Percentiles rank a stretch among this genome's conserved stretches.
These are phyloP conservation scores for Eucriotettix oculatus DNA, from an alignment of 2,888 invertebrate genomes.

Conservation along the genomic window DNA sequence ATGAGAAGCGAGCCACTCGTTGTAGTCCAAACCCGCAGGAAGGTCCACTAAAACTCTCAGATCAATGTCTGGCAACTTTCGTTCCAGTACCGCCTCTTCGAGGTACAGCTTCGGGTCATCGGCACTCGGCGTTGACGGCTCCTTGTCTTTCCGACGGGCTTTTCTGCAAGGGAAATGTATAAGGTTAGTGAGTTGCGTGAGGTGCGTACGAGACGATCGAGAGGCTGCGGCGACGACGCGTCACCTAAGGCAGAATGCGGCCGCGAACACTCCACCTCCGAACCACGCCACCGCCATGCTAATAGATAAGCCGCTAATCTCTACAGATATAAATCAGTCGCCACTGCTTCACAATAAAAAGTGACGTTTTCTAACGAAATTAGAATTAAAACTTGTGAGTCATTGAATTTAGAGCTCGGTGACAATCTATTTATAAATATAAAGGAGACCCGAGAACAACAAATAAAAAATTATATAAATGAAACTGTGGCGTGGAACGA, in stretches of 20 bases:
- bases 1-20: constrained; percentile 99
- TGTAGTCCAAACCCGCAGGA: constrained; percentile 90
- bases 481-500: too few species aligned
- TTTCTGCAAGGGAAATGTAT: constrained; percentile 49
- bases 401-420: too few species aligned
- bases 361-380: too few species aligned
- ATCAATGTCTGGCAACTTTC: constrained; percentile 87
- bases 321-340: not conserved
- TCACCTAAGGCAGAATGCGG: constrained; percentile 12
- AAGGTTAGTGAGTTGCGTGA: not conserved
- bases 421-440: too few species aligned
- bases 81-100: constrained; percentile 85
- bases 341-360: too few species aligned
- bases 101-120: constrained; percentile 88
- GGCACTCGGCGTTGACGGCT: constrained; percentile 45
- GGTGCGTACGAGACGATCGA: too few species aligned
- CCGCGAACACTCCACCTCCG: constrained; percentile 6
- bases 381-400: too few species aligned
- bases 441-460: too few species aligned
- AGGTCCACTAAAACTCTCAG: constrained; percentile 85
- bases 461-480: too few species aligned
- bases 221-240: too few species aligned
- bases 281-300: too few species aligned
- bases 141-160: constrained; percentile 92
- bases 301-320: too few species aligned